Conservation (phyloP, 2,888 invertebrate species). For the Nomada flava region DNA sequence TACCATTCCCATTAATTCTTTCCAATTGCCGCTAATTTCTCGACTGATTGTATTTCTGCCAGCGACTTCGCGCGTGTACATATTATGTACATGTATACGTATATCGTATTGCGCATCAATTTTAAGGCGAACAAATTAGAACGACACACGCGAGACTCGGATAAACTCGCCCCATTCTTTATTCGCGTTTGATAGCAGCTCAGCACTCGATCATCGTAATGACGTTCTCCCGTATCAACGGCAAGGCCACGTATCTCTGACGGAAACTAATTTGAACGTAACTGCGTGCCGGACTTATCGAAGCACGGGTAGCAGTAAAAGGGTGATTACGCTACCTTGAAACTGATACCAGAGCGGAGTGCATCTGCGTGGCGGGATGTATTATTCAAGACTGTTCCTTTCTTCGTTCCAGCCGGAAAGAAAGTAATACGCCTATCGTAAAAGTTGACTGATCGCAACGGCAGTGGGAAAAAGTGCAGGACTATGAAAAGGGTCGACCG, state of each 20-base stretch:
- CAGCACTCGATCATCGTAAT: conserved; percentile 45
- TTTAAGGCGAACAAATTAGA: conserved; percentile 36
- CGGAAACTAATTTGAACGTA: conserved; percentile 64
- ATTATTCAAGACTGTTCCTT: conserved; percentile 62
- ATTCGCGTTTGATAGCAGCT: conserved; percentile 35
- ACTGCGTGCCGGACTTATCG: conserved; percentile 40
- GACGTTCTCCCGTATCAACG: conserved; percentile 55
- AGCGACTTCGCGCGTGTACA: not conserved
- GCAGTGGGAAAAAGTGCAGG: conserved; percentile 16
- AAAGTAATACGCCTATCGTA: conserved; percentile 61
- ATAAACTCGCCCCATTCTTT: conserved; percentile 40
- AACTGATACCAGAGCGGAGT: conserved; percentile 55
- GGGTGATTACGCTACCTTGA: conserved; percentile 46
- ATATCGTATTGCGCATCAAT: conserved; percentile 30
- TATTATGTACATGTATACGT: no score
- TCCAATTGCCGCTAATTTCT: not conserved
- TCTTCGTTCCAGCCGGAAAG: conserved; percentile 36
- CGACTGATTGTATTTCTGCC: not conserved
- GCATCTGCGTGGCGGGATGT: conserved; percentile 61
- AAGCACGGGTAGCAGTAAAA: conserved; percentile 42
- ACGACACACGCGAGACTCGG: conserved; percentile 46
- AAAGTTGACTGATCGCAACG: conserved; percentile 60
- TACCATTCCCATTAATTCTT: no score
- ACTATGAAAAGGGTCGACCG: not conserved
- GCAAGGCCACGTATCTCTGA: conserved; percentile 28